Evolutionary conservation across 2,888 invertebrate genomes (phyloP), one percentile per base, ranked within the genome.

Genomic region (Mayetiola destructor): DNA sequence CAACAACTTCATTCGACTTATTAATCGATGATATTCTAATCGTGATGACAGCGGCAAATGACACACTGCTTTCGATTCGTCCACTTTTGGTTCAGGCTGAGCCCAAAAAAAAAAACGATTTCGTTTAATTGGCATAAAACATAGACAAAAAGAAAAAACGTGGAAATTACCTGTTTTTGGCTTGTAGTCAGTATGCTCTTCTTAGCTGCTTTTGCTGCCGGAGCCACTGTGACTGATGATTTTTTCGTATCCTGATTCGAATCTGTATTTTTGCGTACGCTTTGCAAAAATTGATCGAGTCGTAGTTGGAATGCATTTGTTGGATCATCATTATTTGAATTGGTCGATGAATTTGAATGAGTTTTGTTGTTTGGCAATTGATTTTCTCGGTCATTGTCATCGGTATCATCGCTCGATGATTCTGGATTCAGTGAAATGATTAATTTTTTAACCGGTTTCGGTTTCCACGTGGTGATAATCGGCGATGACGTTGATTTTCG

Each of bases 11-110:
- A 73, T 73, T 4, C 73, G 71, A 60, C 67, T 67, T 2, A 71
- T 61, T 0, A 73, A 62, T 2, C 65, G 64, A 14, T 69, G 63
- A 59, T 73, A 73, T 62, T 73, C 73, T 53, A 66, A 63, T 60
- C 72, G 73, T 0, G 73, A 68, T 5, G 71, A 67, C 35, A 64
- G 64, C 1, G 72, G 71, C 52, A 73, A 64, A 64, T 72, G 73
- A 5, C 69, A 64, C 29, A 72, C 72, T 56, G 71, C 69, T 72
- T 71, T 57, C 8, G 58, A 55, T 12, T 23, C 32, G 35, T 48
- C 48, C 5, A 16, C 48, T n/a, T 48, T 48, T 10, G 27, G 4
- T 48, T 23, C 6, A 10, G 27, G n/a, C 48, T 27, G 9, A 14
- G 27, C 16, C 8, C 23, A 27, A 8, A 32, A 12, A 8, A 42